These are phyloP conservation scores for Rhizomys pruinosus DNA, from an alignment of 2,113 vertebrate genomes.

Conservation along the genomic window DNA sequence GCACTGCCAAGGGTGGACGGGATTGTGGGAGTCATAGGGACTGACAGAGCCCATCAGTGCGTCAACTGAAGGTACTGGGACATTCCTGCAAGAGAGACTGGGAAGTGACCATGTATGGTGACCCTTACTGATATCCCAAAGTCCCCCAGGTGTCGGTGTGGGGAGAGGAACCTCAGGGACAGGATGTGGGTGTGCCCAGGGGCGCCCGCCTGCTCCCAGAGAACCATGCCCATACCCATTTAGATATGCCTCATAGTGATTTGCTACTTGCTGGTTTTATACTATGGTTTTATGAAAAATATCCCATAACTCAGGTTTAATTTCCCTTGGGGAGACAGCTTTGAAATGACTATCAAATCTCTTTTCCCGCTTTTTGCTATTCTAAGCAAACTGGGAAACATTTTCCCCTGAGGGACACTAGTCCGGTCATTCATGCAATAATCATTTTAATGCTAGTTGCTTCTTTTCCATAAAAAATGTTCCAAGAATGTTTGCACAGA, in stretches of 20 bases:
- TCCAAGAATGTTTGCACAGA: not conserved
- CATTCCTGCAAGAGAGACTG: not conserved
- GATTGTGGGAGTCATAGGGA: not conserved
- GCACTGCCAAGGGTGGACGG: not conserved
- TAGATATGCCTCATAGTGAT: not conserved
- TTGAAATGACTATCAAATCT: conserved; percentile 70
- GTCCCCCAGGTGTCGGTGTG: not conserved
- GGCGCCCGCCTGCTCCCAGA: rapidly evolving
- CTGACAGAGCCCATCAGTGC: not conserved
- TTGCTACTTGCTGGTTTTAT: conserved; percentile 54
- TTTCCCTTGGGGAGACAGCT: conserved; percentile 70
- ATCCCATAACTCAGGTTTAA: conserved; percentile 69
- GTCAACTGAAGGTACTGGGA: not conserved
- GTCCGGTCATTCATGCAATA: conserved; percentile 50
- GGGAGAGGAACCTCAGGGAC: not conserved
- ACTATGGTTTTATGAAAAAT: conserved; percentile 65
- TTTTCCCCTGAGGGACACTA: conserved; percentile 67
- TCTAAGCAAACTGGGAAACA: conserved; percentile 75
- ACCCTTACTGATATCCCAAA: not conserved
- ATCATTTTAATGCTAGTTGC: conserved; percentile 69
- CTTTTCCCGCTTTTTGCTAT: conserved; percentile 56
- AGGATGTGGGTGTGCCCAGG: rapidly evolving
- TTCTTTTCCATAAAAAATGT: not conserved
- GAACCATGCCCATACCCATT: not conserved
- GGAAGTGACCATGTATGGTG: not conserved